Evolutionary conservation across 1,140 invertebrate species (phyloP), one percentile per base, ranked within the genome.

Genomic region (Caerostris darwini): DNA sequence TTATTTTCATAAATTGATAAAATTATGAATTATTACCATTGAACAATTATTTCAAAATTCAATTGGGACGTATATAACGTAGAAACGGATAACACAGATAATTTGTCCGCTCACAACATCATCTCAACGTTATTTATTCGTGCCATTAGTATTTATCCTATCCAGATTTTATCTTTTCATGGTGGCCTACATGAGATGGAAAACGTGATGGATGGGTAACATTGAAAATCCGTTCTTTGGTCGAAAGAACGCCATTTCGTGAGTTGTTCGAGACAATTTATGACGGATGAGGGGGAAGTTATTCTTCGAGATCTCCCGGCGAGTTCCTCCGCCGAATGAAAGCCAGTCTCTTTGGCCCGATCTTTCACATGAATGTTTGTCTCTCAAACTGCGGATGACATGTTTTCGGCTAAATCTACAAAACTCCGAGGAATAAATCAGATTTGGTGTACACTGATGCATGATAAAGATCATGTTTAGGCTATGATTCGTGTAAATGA

Each of bases 181-280:
- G 12, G 12, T 50, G 8, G 50, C 34, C 4, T 34, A 17, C 34
- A 77, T 50, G 12, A 50, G 34, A 50, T 14, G 34, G 34, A 77
- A 50, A 8, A 12, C 50, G 12, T 77, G 71, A 77, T 77, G 34
- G 71, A 77, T 77, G 71, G 14, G 34, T 14, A 77, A 77, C 71
- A 77, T 53, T 77, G 71, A 77, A 77, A 77, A 77, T 12, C 34
- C 10, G 71, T 77, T 77, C 71, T 77, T 77, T 77, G 71, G 71
- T 50, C 19, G 50, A 77, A 77, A 77, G 71, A 77, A 34, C 34
- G 14, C 7, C 71, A 77, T 77, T 77, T 77, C 34, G 71, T 77
- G 71, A 77, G 71, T 53, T 77, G 34, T 34, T 53, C 12, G 71
- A 77, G 71, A 77, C 71, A 77, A 77, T 77, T 77, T 34, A 50